Base-by-base conservation (phyloP, 1,140 invertebrate genomes). In the Oncopodura yosiiana region DNA sequence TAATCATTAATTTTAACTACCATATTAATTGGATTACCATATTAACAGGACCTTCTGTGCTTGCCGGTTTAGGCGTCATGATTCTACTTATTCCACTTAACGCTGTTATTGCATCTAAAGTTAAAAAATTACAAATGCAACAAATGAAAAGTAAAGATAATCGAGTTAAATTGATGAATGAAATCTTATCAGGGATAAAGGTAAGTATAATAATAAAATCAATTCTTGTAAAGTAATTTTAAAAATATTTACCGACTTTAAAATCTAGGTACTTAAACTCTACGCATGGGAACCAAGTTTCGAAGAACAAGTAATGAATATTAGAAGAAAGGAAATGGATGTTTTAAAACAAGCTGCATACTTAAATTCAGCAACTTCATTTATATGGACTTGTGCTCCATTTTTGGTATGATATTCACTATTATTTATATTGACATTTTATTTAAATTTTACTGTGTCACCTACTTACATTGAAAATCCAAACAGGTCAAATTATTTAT, bases 31-130 rank as follows among this genome's bases (percentile, higher is more conserved):
- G 19, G 45, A 24, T 14, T 34, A 23, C 21, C 14, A 21, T 59
- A n/a, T n/a, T n/a, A n/a, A n/a, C n/a, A n/a, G 50, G 50, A 12
- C 81, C 83, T 0, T 86, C 91, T 1, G 74, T 78, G 12, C 64
- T 81, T 14, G 68, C 76, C 44, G 79, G 79, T 9, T 26, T 81
- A 4, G 64, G 63, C 14, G 69, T 81, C 6, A 77, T 81, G 74
- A 65, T 75, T 37, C 43, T 75, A 2, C 51, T 76, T 14, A 69
- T 77, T 29, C 75, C 75, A 14, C 29, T 78, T 21, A 79, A 78
- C 67, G 74, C 70, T 23, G 52, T 72, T 27, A 71, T 79, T 43
- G 73, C 74, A 3, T 71, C 70, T 56, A 72, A 70, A 21, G 64
- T 67, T 3, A 74, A 73, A 63, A 68, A 68, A 44, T 65, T 75